Evolutionary conservation across 2,888 invertebrate genomes (phyloP).

Genomic region (Drosophila prolongata): DNA sequence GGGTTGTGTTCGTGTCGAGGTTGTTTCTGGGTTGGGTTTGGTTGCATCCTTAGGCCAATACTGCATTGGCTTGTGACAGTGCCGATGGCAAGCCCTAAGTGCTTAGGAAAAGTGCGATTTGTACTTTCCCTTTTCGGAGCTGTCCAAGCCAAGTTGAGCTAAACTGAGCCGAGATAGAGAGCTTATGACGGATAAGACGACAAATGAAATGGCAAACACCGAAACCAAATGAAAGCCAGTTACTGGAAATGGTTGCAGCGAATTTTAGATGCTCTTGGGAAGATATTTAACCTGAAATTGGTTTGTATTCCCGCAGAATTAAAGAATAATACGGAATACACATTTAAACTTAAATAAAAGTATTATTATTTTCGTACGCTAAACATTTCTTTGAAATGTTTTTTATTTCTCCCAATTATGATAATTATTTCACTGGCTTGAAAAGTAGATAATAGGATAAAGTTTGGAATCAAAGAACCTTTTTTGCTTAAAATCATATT

Average conservation of each 20-base stretch:
- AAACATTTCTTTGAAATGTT: no score
- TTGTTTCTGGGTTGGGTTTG: constrained; percentile 39
- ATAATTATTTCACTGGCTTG: no score
- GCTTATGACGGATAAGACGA: constrained; percentile 47
- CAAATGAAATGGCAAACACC: constrained; percentile 48
- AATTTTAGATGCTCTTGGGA: constrained; percentile 20
- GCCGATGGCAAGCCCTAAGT: constrained; percentile 36
- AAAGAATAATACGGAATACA: no score
- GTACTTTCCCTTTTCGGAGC: constrained; percentile 69
- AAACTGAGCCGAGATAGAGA: constrained; percentile 26
- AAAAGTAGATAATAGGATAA: no score
- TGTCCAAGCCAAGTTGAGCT: constrained; percentile 21
- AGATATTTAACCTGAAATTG: neutral
- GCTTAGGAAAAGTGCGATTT: constrained; percentile 61
- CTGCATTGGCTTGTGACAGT: constrained; percentile 11
- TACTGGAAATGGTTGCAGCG: constrained; percentile 13
- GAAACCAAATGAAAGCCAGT: constrained; percentile 14
- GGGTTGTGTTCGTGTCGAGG: neutral
- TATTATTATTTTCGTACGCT: no score
- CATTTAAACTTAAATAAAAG: no score
- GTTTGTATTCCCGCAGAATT: no score
- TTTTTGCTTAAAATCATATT: no score
- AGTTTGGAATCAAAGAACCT: no score
- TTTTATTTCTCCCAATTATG: no score
- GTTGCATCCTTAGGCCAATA: constrained; percentile 56